Percentiles rank a stretch among this genome's conserved stretches.
These are phyloP conservation scores for Maylandia zebra DNA, from an alignment of 2,113 vertebrate species.

Conservation along the genomic window DNA sequence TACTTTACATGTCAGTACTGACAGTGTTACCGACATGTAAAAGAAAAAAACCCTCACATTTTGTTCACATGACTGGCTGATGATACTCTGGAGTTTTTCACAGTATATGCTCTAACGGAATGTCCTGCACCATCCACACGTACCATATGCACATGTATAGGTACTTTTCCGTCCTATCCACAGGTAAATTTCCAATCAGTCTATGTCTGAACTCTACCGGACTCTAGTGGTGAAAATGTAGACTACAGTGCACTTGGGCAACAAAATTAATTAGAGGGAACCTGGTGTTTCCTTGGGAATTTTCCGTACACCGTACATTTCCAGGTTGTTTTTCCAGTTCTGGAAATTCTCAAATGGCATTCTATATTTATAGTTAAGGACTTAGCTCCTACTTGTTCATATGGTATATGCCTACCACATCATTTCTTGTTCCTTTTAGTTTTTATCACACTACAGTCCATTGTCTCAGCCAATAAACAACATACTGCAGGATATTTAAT, in stretches of 20 bases:
- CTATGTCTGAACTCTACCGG: not conserved
- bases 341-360: not conserved
- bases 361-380: not conserved
- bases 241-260: not conserved
- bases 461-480: not conserved
- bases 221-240: conserved; percentile 50
- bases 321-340: not conserved
- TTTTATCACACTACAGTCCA: not conserved
- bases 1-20: not conserved
- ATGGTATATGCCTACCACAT: not conserved
- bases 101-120: not conserved
- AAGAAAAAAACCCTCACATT: not conserved
- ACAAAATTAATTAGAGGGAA: not conserved
- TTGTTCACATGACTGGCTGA: not conserved
- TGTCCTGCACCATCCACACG: not conserved
- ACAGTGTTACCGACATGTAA: not conserved
- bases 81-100: not conserved
- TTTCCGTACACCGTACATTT: not conserved
- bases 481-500: not conserved
- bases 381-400: not conserved
- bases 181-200: conserved; percentile 23
- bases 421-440: not conserved
- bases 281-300: not conserved
- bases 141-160: not conserved
- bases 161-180: conserved; percentile 36